Evolutionary conservation across 2,113 vertebrate species (phyloP).

Genomic region (Actinemys pallida): DNA sequence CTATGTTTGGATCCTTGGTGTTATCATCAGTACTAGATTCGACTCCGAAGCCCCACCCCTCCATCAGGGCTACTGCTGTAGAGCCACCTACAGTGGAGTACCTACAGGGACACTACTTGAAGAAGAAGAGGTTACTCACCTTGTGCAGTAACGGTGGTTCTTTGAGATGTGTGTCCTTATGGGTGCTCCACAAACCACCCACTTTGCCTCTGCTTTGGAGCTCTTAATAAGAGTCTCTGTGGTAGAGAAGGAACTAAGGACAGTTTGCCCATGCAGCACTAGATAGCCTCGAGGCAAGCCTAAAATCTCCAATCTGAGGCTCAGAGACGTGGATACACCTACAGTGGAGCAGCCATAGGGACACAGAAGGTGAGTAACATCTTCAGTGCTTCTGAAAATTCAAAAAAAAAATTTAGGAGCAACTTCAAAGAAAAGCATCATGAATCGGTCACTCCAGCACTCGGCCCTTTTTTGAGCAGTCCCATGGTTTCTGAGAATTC

Average conservation of each 20-base stretch:
- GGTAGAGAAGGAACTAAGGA: neutral
- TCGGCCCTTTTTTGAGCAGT: neutral
- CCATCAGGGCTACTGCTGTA: neutral
- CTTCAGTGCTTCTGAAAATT: neutral
- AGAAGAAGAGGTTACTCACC: neutral
- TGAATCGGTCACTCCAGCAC: neutral
- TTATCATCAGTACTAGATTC: neutral
- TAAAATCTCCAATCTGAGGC: too few relatives aligned
- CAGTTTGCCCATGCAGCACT: neutral
- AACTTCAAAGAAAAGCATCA: neutral
- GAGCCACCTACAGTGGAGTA: too few relatives aligned
- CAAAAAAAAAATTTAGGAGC: neutral
- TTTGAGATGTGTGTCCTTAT: neutral
- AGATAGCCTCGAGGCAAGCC: neutral
- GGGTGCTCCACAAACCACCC: neutral
- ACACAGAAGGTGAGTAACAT: neutral
- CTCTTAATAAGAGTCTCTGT: neutral
- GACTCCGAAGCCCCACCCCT: neutral
- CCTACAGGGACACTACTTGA: neutral
- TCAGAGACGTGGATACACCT: neutral
- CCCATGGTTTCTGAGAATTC: neutral
- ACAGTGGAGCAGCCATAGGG: neutral
- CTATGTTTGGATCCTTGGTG: neutral
- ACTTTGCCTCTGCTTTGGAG: neutral
- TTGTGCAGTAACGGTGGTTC: neutral